Evolutionary conservation across 1,140 invertebrate species (phyloP), one percentile per base, ranked within the genome.

Genomic region (Lordiphosa clarofinis): DNA sequence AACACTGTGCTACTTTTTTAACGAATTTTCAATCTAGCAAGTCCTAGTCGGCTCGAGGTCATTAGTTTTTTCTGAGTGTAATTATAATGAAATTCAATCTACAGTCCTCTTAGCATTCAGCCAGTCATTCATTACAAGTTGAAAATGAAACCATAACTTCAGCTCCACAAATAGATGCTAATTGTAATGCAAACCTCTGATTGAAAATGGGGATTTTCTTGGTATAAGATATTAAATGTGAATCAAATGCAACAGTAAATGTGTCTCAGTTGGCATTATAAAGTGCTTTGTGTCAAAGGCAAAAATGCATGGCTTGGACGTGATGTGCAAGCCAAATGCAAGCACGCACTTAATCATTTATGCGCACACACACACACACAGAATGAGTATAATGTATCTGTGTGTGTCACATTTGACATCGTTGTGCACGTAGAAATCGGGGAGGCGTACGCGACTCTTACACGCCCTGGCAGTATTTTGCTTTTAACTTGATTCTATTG

Each of bases 331-430:
- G 48, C 76, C 55, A 31, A 44, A 82, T 81, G 75, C 67, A 82
- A 75, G 66, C 82, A 75, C 82, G 76, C 67, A 72, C 76, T 81
- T 82, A 75, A 82, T 82, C 75, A 44, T 44, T 44, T 44, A 82
- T 64, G 67, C 47, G 37, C 49, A 48, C 39, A 43, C 36, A 48
- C 49, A 66, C 21, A 15, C 28, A 38, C 15, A 33, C 7, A 40
- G 4, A 35, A 10, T 48, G n/a, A 7, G 15, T 31, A 12, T 8
- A 31, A 11, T 28, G 42, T 21, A 44, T 28, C 42, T 10, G 42
- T 44, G 24, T 28, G 21, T 28, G 42, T 44, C 3, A 24, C 21
- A 24, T 24, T 24, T 24, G 42, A 43, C n/a, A 43, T 24, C 21
- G 21, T 43, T 43, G n/a, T 28, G 42, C 42, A 44, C 42, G 42